phyloP scores from a whole-genome alignment of 2,797 vertebrate species.

The Argya squamiceps region DNA sequence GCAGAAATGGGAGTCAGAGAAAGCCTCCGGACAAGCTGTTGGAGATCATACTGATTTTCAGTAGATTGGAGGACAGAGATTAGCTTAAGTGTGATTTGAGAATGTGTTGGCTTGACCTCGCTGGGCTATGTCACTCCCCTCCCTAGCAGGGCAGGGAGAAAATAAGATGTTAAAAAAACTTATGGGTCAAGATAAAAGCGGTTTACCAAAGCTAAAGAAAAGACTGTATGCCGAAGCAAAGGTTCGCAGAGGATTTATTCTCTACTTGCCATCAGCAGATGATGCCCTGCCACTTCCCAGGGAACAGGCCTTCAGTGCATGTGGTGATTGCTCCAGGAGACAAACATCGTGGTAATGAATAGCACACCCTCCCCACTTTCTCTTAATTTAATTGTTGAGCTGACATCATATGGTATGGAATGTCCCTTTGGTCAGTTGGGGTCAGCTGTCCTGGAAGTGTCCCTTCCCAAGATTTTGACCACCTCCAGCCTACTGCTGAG shows the following conservation, averaged over 20 bases:
- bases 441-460: neutral
- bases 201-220: neutral
- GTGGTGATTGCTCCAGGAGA: neutral
- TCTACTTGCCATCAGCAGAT: neutral
- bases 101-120: neutral
- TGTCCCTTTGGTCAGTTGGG: neutral
- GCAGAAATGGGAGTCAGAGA: neutral
- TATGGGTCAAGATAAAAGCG: neutral
- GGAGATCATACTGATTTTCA: neutral
- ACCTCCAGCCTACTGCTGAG: neutral
- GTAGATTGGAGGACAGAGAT: neutral
- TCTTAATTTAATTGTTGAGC: neutral
- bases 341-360: neutral
- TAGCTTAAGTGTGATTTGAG: neutral
- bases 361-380: neutral
- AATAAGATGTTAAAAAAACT: neutral
- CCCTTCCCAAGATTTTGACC: neutral
- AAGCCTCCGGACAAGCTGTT: neutral
- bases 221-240: neutral
- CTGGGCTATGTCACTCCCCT: neutral
- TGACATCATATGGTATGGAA: neutral
- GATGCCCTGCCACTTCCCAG: neutral
- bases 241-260: neutral
- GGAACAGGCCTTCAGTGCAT: neutral
- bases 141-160: neutral